Base-by-base conservation (phyloP, 2,113 vertebrate genomes). In the Lycocorax pyrrhopterus region DNA sequence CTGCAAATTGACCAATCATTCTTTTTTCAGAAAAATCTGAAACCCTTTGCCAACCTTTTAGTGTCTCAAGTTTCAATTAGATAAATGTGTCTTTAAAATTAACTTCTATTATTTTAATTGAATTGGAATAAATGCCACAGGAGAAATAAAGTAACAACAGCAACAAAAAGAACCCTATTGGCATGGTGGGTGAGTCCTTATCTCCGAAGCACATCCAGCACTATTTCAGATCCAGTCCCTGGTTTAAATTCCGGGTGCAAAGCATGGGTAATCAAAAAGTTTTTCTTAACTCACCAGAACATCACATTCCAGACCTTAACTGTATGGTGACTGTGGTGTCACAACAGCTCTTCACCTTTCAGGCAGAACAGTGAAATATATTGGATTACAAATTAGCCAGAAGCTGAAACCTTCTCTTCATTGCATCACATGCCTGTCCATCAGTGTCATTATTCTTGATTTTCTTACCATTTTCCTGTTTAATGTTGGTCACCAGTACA, bases 231-330 rank as follows among this genome's bases (percentile, higher is more conserved):
- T 17, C 21, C 84, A 59, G 72, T 33, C 43, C n/a, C 20, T 89
- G 82, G 93, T 79, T 93, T 83, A 79, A 97, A 96, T 93, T 93
- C 74, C 93, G 96, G 71, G 39, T 89, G 91, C 63, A 96, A 95
- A 91, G 93, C 91, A 91, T 87, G 84, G 75, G 39, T 94, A 94
- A 95, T 97, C 91, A 96, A 95, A 87, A 97, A 85, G 87, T 43
- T 95, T 93, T 89, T 74, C 85, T 95, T 95, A 97, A 96, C 93
- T 97, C 52, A 58, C 41, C 33, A 87, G 84, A 55, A 85, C 82
- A 95, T 87, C 81, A 90, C 91, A 96, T 97, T 95, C 89, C 91
- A 87, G 78, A 93, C 81, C 78, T 97, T 95, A 96, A 95, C 93
- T 92, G 23, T 93, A 39, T 79, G 87, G 51, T 91, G 74, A 87